Evolutionary conservation across 2,113 vertebrate genomes (phyloP).

Genomic region (Rhombomys opimus): DNA sequence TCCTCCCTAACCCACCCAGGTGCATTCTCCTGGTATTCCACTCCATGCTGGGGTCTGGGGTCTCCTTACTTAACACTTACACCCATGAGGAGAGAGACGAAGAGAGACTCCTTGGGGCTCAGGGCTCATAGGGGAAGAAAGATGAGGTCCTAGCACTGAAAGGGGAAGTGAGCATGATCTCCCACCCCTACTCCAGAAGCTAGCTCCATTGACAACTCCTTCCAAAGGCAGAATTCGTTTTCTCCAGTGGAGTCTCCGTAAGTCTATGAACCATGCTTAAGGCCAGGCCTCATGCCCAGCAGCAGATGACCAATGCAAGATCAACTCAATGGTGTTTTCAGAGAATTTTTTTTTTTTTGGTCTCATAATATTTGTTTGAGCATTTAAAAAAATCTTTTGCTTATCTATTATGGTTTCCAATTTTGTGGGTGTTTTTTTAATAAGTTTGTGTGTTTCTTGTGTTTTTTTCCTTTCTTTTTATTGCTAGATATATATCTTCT

Average conservation of each 20-base stretch:
- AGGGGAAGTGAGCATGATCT: background rate
- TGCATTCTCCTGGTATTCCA: background rate
- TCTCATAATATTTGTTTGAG: background rate
- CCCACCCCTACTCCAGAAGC: background rate
- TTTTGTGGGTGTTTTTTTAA: background rate
- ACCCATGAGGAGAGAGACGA: background rate
- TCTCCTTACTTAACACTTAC: background rate
- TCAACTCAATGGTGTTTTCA: no score
- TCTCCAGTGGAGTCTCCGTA: fast-evolving
- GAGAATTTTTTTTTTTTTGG: background rate
- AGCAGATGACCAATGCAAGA: background rate
- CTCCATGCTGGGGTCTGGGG: background rate
- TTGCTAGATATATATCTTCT: background rate
- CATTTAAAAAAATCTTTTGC: background rate
- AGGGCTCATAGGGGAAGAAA: background rate
- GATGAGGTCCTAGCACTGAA: background rate
- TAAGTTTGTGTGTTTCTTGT: background rate
- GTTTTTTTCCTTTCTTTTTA: background rate
- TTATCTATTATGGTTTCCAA: background rate
- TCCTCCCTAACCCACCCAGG: background rate
- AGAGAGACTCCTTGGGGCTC: background rate
- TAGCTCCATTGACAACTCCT: background rate
- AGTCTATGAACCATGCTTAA: background rate
- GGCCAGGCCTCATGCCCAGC: background rate
- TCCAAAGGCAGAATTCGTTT: background rate